Evolutionary conservation across 1,140 invertebrate species (phyloP), one percentile per base, ranked within the genome.

Genomic region (Drosophila bifasciata): DNA sequence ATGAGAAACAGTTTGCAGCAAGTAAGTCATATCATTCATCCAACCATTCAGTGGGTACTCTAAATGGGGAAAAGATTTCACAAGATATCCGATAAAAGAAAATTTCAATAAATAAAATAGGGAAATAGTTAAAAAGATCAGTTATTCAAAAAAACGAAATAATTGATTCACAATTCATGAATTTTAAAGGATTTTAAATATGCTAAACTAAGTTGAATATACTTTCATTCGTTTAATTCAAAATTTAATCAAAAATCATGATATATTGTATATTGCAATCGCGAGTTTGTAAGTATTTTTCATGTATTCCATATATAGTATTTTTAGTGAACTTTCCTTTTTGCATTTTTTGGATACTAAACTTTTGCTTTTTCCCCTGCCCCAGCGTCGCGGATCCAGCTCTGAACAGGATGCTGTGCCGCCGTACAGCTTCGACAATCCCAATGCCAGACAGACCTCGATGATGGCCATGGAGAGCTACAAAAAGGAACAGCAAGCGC

Each of bases 1-100:
- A 91, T 93, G 89, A 93, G 95, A 90, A 93, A 94, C 91, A 92
- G 93, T 86, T 92, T 94, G 86, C 93, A 93, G 79, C 93, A 93
- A 91, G 92, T 94, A 92, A 92, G 88, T 83, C 23, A 1, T 21
- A 25, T 25, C 23, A 25, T 25, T 25, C 19, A 21, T 21, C 4
- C 19, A 21, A 3, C 19, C 23, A 25, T 25, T 7, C 0, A 25
- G 23, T 6, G 5, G 5, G 23, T 5, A 23, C 19, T 19, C 23
- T 5, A 23, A 23, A 23, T 23, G 21, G 21, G 25, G 7, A 1
- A 17, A 2, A 11, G 2, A 32, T 41, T 59, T 32, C 3, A 3
- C 21, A 23, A 23, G 23, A 25, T 25, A 6, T 5, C 23, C 23
- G 4, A 25, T 25, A 7, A 6, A 7, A 0, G 6, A 25, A 25